Conservation (phyloP, 2,888 invertebrate genomes). For the Plebejus anna region DNA sequence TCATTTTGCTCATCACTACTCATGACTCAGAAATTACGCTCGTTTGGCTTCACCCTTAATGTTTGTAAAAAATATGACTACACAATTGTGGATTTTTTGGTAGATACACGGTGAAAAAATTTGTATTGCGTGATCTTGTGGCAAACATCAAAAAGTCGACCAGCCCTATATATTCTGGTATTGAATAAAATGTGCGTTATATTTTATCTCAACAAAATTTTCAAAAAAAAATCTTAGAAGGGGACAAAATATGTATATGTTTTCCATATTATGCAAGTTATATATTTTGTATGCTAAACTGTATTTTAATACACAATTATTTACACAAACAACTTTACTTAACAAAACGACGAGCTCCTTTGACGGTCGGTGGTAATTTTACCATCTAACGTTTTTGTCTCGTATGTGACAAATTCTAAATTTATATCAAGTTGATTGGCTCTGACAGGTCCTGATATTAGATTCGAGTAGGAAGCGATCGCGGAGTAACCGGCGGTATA, state of each 20-base stretch:
- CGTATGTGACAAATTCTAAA: background rate
- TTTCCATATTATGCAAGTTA: constrained; percentile 4
- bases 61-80: background rate
- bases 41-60: too few species aligned
- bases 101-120: background rate
- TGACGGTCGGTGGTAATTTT: background rate
- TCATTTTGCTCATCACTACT: too few species aligned
- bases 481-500: constrained; percentile 67
- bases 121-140: constrained; percentile 14
- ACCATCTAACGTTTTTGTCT: background rate
- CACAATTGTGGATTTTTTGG: background rate
- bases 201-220: background rate
- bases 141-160: background rate
- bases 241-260: background rate
- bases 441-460: constrained; percentile 77
- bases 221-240: background rate
- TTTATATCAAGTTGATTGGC: constrained; percentile 53
- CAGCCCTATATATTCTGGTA: background rate
- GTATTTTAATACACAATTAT: constrained; percentile 14
- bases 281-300: constrained; percentile 11
- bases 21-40: too few species aligned
- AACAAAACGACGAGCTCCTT: background rate
- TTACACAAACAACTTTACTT: constrained; percentile 21
- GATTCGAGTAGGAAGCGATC: constrained; percentile 73
- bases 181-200: background rate